phyloP scores from a whole-genome alignment of 1,140 invertebrate species.

The Aphelenchoides avenae region DNA sequence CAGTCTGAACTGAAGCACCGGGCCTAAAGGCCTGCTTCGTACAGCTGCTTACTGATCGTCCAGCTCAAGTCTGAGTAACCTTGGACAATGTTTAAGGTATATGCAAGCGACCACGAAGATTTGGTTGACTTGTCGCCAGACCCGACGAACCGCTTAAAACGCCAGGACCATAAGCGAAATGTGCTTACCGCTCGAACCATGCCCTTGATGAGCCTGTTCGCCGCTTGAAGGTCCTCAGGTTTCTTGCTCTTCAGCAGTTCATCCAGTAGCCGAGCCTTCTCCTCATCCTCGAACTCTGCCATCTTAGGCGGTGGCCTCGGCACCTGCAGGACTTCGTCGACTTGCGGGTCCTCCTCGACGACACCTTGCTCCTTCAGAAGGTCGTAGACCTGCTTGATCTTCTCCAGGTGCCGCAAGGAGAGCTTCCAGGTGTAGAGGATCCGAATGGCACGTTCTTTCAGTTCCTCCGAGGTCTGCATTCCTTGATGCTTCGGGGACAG shows the following conservation, averaged over 20 bases:
- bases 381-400: slow-evolving; percentile 85
- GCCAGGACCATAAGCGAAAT: too few species aligned
- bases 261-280: slow-evolving; percentile 76
- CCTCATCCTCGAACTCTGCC: slow-evolving; percentile 78
- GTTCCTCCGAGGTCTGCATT: slow-evolving; percentile 72
- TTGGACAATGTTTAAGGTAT: too few species aligned
- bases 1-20: too few species aligned
- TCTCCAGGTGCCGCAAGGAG: slow-evolving; percentile 65
- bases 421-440: slow-evolving; percentile 79
- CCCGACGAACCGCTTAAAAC: too few species aligned
- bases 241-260: slow-evolving; percentile 87
- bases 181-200: slow-evolving; percentile 79
- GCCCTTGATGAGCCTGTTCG: slow-evolving; percentile 88
- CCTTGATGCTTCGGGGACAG: slow-evolving; percentile 92
- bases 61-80: too few species aligned
- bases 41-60: too few species aligned
- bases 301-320: slow-evolving; percentile 60
- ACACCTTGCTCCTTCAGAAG: slow-evolving; percentile 90
- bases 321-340: slow-evolving; percentile 31
- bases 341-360: slow-evolving; percentile 67
- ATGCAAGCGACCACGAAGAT: too few species aligned
- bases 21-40: too few species aligned
- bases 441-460: slow-evolving; percentile 76
- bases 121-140: too few species aligned
- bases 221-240: slow-evolving; percentile 86